These are phyloP conservation scores for Galemys pyrenaicus DNA, from an alignment of 2,113 vertebrate genomes.

Conservation along the genomic window DNA sequence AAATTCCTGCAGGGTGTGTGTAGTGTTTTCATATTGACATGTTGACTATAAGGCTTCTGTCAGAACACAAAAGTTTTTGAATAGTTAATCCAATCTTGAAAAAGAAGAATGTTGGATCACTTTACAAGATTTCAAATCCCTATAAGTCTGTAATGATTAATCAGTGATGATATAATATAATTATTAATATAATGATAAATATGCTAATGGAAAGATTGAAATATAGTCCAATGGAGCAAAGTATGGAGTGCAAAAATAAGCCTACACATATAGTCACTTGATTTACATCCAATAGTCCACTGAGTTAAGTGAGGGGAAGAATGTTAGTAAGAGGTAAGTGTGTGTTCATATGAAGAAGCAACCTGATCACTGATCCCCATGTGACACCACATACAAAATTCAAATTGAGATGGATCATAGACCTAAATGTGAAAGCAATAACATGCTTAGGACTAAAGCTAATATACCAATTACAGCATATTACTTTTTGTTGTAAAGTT, in stretches of 20 bases:
- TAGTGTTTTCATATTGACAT: not conserved
- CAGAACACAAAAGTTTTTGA: conserved; percentile 2
- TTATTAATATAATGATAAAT: too few species aligned
- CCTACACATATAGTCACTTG: not conserved
- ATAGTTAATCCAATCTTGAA: not conserved
- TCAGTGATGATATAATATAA: not conserved
- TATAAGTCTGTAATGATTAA: conserved; percentile 16
- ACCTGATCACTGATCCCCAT: not conserved
- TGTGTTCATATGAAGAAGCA: not conserved
- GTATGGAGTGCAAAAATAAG: not conserved
- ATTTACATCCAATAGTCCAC: not conserved
- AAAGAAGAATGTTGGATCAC: not conserved
- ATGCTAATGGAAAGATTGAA: not conserved
- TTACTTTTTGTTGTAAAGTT: not conserved
- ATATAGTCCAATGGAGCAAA: not conserved
- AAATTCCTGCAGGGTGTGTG: not conserved
- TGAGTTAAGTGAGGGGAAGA: not conserved
- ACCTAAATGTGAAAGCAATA: not conserved
- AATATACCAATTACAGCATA: not conserved
- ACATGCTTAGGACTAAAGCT: not conserved
- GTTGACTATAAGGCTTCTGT: conserved; percentile 10
- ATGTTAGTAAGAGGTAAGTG: not conserved
- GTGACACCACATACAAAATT: not conserved
- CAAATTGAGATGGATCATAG: not conserved
- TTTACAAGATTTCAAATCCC: not conserved